phyloP scores from a whole-genome alignment of 2,797 vertebrate genomes.

The Zalophus californianus region DNA sequence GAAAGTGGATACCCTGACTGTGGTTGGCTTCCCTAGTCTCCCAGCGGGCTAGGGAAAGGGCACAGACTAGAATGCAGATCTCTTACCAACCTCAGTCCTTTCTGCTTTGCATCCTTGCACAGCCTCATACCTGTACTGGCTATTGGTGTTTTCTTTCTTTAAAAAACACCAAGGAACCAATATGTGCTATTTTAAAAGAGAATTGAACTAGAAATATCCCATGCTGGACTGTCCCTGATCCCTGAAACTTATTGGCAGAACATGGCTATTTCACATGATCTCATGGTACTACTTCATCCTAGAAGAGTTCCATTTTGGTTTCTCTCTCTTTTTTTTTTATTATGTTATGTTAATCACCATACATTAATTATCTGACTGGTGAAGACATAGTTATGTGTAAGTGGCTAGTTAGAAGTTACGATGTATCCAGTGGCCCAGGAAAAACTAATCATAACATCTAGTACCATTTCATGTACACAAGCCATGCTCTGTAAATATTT shows the following conservation, averaged over 20 bases:
- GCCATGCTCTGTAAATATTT: slow-evolving; percentile 38
- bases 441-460: neutral
- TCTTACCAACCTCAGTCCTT: neutral
- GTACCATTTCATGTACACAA: slow-evolving; percentile 31
- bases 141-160: neutral
- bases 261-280: neutral
- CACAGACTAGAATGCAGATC: neutral
- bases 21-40: neutral
- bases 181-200: neutral
- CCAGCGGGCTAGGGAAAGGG: neutral
- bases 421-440: neutral
- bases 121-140: neutral
- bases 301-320: neutral
- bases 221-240: neutral
- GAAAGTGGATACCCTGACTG: neutral
- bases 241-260: neutral
- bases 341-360: too few relatives aligned
- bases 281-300: neutral
- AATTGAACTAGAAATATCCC: neutral
- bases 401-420: neutral
- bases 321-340: neutral
- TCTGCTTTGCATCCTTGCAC: neutral
- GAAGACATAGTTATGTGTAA: neutral
- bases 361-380: neutral
- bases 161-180: neutral